These are phyloP conservation scores for Mus minutoides DNA, from an alignment of 2,797 vertebrate species.

Conservation along the genomic window DNA sequence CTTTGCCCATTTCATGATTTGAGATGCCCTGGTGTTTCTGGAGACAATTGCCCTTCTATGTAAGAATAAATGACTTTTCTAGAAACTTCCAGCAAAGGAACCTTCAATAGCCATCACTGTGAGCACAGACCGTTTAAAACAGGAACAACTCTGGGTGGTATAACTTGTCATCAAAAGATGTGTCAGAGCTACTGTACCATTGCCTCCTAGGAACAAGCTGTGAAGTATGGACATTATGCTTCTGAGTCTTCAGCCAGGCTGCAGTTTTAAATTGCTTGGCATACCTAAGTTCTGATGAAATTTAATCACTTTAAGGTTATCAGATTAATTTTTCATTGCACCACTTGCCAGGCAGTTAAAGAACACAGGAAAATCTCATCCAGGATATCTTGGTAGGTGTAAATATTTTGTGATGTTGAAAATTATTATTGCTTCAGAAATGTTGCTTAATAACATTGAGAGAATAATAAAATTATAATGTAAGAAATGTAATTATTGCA, in stretches of 20 bases:
- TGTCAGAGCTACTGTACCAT: neutral
- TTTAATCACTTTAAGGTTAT: conserved; percentile 22
- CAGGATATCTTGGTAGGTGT: neutral
- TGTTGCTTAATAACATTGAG: conserved; percentile 12
- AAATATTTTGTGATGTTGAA: conserved; percentile 26
- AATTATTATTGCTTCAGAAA: neutral
- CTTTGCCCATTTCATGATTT: conserved; percentile 20
- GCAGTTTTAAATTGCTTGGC: conserved; percentile 18
- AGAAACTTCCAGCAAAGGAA: neutral
- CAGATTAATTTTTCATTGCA: conserved; percentile 31
- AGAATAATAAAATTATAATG: neutral
- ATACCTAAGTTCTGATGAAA: neutral
- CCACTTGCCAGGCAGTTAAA: neutral
- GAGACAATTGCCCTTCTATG: neutral
- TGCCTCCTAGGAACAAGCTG: neutral
- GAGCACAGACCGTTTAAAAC: conserved; percentile 24
- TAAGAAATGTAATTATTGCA: neutral
- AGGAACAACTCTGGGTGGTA: neutral
- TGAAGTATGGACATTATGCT: neutral
- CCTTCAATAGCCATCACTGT: neutral
- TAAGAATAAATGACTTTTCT: conserved; percentile 18
- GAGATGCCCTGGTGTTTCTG: conserved; percentile 11
- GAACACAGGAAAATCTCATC: neutral
- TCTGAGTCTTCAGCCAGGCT: neutral
- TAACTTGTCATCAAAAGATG: neutral